Percentiles rank a stretch among this genome's conserved stretches.
Evolutionary conservation across 2,797 vertebrate genomes (phyloP).

Genomic region (Carcharodon carcharias): DNA sequence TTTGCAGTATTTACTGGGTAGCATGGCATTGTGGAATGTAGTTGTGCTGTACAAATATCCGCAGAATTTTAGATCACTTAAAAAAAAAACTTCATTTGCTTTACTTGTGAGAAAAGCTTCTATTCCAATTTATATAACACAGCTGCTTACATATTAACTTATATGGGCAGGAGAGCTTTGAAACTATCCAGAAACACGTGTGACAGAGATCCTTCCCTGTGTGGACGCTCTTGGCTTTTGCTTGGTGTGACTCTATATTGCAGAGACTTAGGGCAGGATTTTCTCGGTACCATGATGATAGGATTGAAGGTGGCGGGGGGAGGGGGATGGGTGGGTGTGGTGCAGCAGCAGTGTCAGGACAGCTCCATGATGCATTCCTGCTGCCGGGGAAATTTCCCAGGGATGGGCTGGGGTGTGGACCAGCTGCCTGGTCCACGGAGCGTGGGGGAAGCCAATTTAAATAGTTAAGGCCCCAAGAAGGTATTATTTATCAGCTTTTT

Average conservation of each 20-base stretch:
- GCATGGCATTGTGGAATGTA: background rate
- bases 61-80: background rate
- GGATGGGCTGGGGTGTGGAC: background rate
- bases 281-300: background rate
- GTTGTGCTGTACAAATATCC: background rate
- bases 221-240: background rate
- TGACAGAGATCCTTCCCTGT: background rate
- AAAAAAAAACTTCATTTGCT: background rate
- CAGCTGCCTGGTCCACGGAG: no score
- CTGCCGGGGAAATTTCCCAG: no score
- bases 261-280: background rate
- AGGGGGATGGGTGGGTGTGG: no score
- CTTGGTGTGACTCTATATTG: background rate
- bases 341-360: background rate
- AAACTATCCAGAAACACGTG: background rate
- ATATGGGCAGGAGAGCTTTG: background rate
- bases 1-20: background rate
- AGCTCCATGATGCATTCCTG: background rate
- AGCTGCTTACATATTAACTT: background rate
- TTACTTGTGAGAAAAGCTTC: background rate
- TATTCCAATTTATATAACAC: background rate
- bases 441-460: no score
- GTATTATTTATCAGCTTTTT: no score
- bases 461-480: no score
- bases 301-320: background rate